These are phyloP conservation scores for Epinephelus malabaricus DNA, from an alignment of 2,797 vertebrate genomes.

Conservation along the genomic window DNA sequence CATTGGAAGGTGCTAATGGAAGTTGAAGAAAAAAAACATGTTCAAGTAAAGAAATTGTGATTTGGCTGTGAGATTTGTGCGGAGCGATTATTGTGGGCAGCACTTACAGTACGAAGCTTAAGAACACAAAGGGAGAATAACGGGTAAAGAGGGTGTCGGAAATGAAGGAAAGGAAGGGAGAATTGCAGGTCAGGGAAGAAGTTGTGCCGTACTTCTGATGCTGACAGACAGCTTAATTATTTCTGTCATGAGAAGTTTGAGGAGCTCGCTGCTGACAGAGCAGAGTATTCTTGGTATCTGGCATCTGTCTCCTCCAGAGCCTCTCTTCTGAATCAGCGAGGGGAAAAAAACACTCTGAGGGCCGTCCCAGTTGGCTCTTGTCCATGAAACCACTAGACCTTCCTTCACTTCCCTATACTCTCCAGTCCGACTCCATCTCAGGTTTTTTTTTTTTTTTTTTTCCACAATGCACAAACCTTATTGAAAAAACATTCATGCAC, in stretches of 20 bases:
- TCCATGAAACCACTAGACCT: conserved; percentile 54
- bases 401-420: conserved; percentile 17
- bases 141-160: not conserved
- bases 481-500: not conserved
- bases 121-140: not conserved
- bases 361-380: conserved; percentile 52
- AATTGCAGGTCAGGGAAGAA: conserved; percentile 29
- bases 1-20: conserved; percentile 41
- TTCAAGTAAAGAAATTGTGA: conserved; percentile 10
- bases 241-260: conserved; percentile 72
- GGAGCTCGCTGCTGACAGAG: conserved; percentile 59
- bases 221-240: conserved; percentile 77
- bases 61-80: conserved; percentile 17
- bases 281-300: conserved; percentile 57
- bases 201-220: conserved; percentile 36
- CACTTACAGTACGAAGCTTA: not conserved
- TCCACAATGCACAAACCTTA: conserved; percentile 4
- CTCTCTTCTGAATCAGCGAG: conserved; percentile 37
- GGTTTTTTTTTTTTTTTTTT: too few relatives aligned
- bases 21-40: not conserved
- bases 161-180: conserved; percentile 19
- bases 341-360: conserved; percentile 33
- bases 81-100: conserved; percentile 4
- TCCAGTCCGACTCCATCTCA: conserved; percentile 1
- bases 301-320: conserved; percentile 62